Conservation (phyloP, 2,888 invertebrate genomes). For the Molorchus minor region DNA sequence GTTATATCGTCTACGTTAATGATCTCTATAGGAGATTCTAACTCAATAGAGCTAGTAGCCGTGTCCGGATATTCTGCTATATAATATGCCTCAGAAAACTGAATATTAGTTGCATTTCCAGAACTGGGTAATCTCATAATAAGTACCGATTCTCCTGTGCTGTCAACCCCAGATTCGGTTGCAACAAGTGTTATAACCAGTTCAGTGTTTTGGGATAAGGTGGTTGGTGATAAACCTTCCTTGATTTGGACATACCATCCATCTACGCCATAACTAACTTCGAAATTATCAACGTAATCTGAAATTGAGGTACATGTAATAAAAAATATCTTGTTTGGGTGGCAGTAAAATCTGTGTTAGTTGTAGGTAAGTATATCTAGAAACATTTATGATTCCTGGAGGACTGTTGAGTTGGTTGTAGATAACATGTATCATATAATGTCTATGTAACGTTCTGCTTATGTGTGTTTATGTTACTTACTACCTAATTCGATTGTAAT, state of each 20-base stretch:
- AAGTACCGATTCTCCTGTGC: not conserved
- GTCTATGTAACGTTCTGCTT: too few species aligned
- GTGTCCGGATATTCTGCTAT: conserved; percentile 4
- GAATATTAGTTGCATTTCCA: not conserved
- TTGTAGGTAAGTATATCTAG: too few species aligned
- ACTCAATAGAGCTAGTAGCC: conserved; percentile 1
- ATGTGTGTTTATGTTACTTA: too few species aligned
- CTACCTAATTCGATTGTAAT: conserved; percentile 21
- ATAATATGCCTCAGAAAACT: conserved; percentile 10
- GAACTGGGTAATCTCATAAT: conserved; percentile 7
- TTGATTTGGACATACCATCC: conserved; percentile 6
- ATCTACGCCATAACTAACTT: conserved; percentile 11
- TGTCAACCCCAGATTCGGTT: not conserved
- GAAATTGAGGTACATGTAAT: conserved; percentile 18
- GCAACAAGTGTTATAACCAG: conserved; percentile 21
- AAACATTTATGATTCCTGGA: too few species aligned
- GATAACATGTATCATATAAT: too few species aligned
- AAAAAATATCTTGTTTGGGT: too few species aligned
- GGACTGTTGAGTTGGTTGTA: too few species aligned
- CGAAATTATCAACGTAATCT: conserved; percentile 30
- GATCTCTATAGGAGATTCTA: conserved; percentile 3
- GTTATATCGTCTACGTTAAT: not conserved
- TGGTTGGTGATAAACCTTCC: not conserved
- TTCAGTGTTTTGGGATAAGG: conserved; percentile 5
- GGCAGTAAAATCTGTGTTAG: too few species aligned